Evolutionary conservation across 1,140 invertebrate genomes (phyloP), one percentile per base, ranked within the genome.

Genomic region (Pseudobourletiella spinata): DNA sequence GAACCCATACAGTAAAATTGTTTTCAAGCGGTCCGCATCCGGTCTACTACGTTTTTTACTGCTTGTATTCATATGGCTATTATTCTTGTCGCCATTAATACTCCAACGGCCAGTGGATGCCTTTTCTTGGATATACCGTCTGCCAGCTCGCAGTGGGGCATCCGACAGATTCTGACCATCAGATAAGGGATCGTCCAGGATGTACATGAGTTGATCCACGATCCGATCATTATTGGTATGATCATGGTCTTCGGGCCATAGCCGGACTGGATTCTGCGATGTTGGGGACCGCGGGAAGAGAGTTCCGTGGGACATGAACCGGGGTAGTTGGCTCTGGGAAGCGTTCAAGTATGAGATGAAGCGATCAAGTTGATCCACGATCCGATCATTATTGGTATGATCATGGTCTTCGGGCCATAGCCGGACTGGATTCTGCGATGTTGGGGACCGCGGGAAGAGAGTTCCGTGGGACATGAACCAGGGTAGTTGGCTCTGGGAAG

Each of bases 1-100:
- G 61, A 14, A 72, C 74, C 87, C 87, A 89, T 86, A 87, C 2
- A 93, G 76, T 42, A 93, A 75, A 65, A 95, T 93, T 64, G 85
- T 88, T 76, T 94, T 93, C 50, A 79, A 44, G 63, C 72, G 14
- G 18, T 14, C 25, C 39, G n/a, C 39, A 3, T 35, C 28, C 8
- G 3, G 2, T 6, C 22, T 11, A 3, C 22, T 22, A 52, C 50
- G 24, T 3, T 22, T 52, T n/a, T n/a, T 39, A 39, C n/a, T 39
- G n/a, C n/a, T n/a, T 39, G n/a, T n/a, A 39, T 8, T 8, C 32
- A 11, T n/a, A n/a, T 39, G 8, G 24, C 24, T 46, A 18, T 46
- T 46, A 18, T 46, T 46, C n/a, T 46, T 46, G 24, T 46, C 24
- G 24, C n/a, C n/a, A n/a, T n/a, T n/a, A n/a, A n/a, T 8, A n/a